Evolutionary conservation across 2,113 vertebrate genomes (phyloP).

Genomic region (Pluvianellus socialis): DNA sequence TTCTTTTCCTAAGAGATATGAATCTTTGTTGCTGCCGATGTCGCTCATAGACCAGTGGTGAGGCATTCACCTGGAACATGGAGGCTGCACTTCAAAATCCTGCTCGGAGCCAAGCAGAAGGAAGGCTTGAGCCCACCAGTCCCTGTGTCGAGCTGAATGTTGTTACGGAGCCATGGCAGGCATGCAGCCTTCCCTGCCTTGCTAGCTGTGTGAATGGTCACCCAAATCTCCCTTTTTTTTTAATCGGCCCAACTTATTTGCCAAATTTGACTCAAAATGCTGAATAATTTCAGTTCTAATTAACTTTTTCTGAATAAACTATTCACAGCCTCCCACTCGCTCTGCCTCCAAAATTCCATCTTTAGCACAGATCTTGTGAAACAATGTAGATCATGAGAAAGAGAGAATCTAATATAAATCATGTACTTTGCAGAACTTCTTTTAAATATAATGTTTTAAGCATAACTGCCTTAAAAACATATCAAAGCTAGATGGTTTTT

Average conservation of each 20-base stretch:
- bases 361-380: slow-evolving; percentile 34
- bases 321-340: slow-evolving; percentile 53
- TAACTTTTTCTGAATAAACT: slow-evolving; percentile 34
- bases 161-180: not conserved
- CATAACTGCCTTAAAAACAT: not conserved
- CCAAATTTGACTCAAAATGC: slow-evolving; percentile 4
- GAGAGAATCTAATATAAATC: not conserved
- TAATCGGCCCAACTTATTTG: not conserved
- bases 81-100: not conserved
- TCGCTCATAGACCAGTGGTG: not conserved
- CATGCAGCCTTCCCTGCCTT: not conserved
- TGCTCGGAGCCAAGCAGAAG: not conserved
- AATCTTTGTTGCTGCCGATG: not conserved
- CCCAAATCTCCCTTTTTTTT: not conserved
- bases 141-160: not conserved
- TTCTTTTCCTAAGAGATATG: not conserved
- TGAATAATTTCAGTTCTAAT: slow-evolving; percentile 53
- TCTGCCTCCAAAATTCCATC: slow-evolving; percentile 65
- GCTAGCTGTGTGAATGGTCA: slow-evolving; percentile 8
- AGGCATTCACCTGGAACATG: not conserved
- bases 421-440: not conserved
- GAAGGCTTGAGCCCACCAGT: not conserved
- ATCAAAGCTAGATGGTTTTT: not conserved
- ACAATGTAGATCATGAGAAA: slow-evolving; percentile 37
- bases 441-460: not conserved